phyloP scores from a whole-genome alignment of 2,797 vertebrate species.

The Champsocephalus gunnari region DNA sequence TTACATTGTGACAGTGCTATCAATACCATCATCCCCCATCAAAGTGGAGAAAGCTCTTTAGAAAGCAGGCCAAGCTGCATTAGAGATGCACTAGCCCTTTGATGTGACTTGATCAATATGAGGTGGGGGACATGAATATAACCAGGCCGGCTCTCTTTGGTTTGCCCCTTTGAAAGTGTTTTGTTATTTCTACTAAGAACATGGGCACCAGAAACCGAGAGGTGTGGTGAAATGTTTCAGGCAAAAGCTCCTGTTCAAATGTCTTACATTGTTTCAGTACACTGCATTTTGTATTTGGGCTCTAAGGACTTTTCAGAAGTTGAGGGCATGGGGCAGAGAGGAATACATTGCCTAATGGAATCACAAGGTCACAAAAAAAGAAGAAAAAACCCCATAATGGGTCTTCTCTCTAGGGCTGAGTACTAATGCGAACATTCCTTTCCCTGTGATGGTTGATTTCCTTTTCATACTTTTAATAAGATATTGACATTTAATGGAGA shows the following conservation, averaged over 20 bases:
- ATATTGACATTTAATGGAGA: conserved; percentile 81
- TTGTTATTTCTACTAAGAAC: conserved; percentile 78
- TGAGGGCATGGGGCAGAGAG: conserved; percentile 53
- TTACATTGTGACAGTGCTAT: conserved; percentile 88
- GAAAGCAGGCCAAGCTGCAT: conserved; percentile 85
- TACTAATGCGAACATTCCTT: conserved; percentile 83
- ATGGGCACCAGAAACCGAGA: conserved; percentile 51
- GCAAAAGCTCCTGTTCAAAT: conserved; percentile 49
- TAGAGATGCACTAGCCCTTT: conserved; percentile 84
- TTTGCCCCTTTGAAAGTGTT: conserved; percentile 84
- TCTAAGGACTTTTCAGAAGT: conserved; percentile 70
- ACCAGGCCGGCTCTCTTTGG: conserved; percentile 82
- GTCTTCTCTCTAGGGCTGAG: conserved; percentile 77
- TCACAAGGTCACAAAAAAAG: conserved; percentile 82
- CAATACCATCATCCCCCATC: conserved; percentile 89
- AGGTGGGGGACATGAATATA: conserved; percentile 80
- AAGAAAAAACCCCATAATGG: conserved; percentile 81
- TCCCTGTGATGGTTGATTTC: conserved; percentile 76
- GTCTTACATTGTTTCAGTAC: conserved; percentile 70
- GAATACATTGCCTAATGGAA: conserved; percentile 83
- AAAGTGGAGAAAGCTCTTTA: conserved; percentile 87
- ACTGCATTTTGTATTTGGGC: conserved; percentile 30
- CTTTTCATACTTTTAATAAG: conserved; percentile 83
- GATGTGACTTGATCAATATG: conserved; percentile 89
- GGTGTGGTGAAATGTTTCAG: conserved; percentile 65